Percentiles rank a stretch among this genome's conserved stretches.
Conservation (phyloP, 2,888 invertebrate species). For the Dugesia japonica region DNA sequence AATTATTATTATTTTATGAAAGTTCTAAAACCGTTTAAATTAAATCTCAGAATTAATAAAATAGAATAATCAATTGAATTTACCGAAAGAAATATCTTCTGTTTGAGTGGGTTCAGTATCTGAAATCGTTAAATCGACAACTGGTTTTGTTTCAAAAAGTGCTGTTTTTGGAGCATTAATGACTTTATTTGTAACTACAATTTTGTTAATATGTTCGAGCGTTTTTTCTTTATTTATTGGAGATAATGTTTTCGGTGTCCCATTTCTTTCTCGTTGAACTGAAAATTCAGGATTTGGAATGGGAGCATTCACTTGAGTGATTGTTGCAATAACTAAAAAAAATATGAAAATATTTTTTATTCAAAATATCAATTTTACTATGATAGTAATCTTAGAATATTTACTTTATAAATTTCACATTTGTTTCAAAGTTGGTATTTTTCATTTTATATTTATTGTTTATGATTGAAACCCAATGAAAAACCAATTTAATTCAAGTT, state of each 20-base stretch:
- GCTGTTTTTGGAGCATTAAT: neutral
- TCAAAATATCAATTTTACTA: too few species aligned
- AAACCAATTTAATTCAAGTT: too few species aligned
- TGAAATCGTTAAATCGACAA: neutral
- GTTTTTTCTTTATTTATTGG: conserved; percentile 4
- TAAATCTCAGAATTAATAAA: neutral
- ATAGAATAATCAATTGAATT: neutral
- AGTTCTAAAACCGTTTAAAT: neutral
- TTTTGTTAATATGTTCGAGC: neutral
- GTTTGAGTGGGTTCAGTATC: neutral
- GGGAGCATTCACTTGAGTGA: neutral
- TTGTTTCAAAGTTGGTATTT: too few species aligned
- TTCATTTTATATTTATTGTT: too few species aligned
- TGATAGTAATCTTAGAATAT: too few species aligned
- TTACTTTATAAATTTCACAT: too few species aligned
- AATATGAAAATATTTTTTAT: too few species aligned
- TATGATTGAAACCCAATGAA: too few species aligned
- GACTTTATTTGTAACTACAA: neutral
- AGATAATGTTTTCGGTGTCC: neutral
- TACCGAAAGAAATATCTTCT: neutral
- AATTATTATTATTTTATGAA: too few species aligned
- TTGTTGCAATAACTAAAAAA: neutral
- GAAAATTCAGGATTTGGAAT: neutral
- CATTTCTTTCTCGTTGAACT: neutral
- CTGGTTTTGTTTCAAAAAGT: neutral